Evolutionary conservation across 64 coral and sea anemone species (phyloP).

Genomic region (Montipora capricornis): DNA sequence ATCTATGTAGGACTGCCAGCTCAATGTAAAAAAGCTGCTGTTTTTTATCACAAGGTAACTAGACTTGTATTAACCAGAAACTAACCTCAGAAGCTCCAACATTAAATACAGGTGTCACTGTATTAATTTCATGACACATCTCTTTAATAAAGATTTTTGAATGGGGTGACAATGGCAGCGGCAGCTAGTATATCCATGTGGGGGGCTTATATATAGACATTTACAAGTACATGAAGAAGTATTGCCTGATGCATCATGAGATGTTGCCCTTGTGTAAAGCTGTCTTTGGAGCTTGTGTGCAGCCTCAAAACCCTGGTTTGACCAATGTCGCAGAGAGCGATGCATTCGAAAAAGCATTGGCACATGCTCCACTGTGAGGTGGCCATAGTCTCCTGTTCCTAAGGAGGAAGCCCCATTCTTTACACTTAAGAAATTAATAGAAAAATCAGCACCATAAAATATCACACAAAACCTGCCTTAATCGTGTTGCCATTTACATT

Average conservation of each 20-base stretch:
- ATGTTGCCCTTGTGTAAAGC: constrained; percentile 20
- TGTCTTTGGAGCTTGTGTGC: background rate
- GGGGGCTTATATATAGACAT: too few species aligned
- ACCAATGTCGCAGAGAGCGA: background rate
- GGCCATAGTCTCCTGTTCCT: background rate
- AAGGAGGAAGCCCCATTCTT: background rate
- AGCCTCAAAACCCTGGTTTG: background rate
- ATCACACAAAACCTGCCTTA: background rate
- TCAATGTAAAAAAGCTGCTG: too few species aligned
- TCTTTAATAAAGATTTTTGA: background rate
- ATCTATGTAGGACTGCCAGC: background rate
- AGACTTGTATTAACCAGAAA: too few species aligned
- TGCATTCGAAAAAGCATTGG: too few species aligned
- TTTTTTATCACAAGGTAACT: too few species aligned
- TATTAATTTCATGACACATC: background rate
- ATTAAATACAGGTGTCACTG: background rate
- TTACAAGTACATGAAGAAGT: too few species aligned
- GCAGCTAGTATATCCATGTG: too few species aligned
- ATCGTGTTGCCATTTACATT: background rate
- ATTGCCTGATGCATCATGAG: background rate
- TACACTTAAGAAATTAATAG: background rate
- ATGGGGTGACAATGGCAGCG: background rate
- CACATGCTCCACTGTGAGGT: background rate
- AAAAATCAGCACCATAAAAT: too few species aligned
- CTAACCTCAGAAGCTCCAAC: background rate